Conservation (phyloP, 2,888 invertebrate genomes). For the Tiphia femorata region DNA sequence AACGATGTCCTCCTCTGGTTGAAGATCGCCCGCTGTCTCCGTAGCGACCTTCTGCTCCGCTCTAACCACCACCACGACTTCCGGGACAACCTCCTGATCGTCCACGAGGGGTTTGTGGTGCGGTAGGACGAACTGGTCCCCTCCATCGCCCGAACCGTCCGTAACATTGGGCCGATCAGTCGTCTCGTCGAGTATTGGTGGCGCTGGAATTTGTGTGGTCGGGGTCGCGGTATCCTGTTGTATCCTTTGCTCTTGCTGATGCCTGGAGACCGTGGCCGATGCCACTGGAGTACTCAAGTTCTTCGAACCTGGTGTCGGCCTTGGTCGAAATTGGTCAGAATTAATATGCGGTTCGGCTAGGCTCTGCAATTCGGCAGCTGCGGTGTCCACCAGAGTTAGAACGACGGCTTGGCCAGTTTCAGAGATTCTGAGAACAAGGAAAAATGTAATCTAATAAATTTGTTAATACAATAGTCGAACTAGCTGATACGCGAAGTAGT, state of each 20-base stretch:
- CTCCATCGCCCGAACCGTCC: slow-evolving; percentile 17
- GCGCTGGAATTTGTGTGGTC: slow-evolving; percentile 43
- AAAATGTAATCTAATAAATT: neutral
- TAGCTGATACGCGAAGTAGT: neutral
- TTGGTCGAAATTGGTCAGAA: slow-evolving; percentile 69
- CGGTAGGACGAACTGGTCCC: slow-evolving; percentile 11
- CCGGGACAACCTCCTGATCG: slow-evolving; percentile 30
- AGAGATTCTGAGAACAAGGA: slow-evolving; percentile 71
- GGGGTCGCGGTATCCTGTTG: slow-evolving; percentile 19
- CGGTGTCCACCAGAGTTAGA: slow-evolving; percentile 75
- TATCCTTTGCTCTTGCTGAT: slow-evolving; percentile 28
- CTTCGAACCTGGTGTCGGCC: slow-evolving; percentile 62
- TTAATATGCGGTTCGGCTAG: slow-evolving; percentile 71
- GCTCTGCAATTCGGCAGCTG: slow-evolving; percentile 73
- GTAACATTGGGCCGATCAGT: slow-evolving; percentile 29
- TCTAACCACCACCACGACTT: slow-evolving; percentile 54
- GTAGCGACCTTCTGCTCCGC: slow-evolving; percentile 50
- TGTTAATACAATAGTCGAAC: neutral
- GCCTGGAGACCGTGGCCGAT: neutral
- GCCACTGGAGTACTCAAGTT: neutral
- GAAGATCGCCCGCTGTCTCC: slow-evolving; percentile 11
- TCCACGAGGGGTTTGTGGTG: neutral
- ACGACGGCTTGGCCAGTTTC: slow-evolving; percentile 74
- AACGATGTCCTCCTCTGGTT: neutral
- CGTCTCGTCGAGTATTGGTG: slow-evolving; percentile 22